Evolutionary conservation across 2,797 vertebrate species (phyloP), one percentile per base, ranked within the genome.

Genomic region (Myotis daubentonii): DNA sequence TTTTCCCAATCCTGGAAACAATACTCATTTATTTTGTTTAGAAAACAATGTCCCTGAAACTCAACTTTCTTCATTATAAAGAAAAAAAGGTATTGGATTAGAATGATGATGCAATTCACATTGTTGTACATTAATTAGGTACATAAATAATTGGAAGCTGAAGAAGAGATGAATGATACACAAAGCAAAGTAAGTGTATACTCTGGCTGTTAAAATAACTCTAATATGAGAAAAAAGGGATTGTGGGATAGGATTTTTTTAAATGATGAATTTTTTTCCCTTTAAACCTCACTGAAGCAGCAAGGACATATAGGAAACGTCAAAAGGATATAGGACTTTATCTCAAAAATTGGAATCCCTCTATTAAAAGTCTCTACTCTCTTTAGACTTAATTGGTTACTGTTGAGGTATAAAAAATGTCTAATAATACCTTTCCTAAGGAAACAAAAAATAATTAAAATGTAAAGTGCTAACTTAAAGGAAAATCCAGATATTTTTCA

Each of bases 371-470:
- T 30, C 33, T 22, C 74, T 87, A 76, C 12, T 36, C 36, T 94
- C 86, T 89, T 90, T 71, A 91, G 47, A 82, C 20, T 93, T 89
- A 81, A 92, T 68, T 75, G 23, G 11, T 65, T 82, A 95, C 41
- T n/a, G 30, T 8, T 12, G 15, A 72, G 13, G 16, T 44, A 9
- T 36, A 84, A 72, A 4, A 60, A 94, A 84, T 66, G 44, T 22
- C 36, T 83, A 89, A 41, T 75, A 83, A 89, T 60, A 76, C 15
- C 16, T 38, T 74, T 55, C 60, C 53, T 82, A 33, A 89, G 66
- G 33, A 95, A 93, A 92, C 8, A 94, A 44, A 81, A 94, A 92
- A 76, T 33, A 6, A 71, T 57, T 62, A 79, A 33, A 93, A 94
- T 30, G 17, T 80, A 55, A 94, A 94, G 17, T 55, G 19, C 25